These are phyloP conservation scores for Thripadectes ignobilis DNA, from an alignment of 2,797 vertebrate genomes.

Conservation along the genomic window DNA sequence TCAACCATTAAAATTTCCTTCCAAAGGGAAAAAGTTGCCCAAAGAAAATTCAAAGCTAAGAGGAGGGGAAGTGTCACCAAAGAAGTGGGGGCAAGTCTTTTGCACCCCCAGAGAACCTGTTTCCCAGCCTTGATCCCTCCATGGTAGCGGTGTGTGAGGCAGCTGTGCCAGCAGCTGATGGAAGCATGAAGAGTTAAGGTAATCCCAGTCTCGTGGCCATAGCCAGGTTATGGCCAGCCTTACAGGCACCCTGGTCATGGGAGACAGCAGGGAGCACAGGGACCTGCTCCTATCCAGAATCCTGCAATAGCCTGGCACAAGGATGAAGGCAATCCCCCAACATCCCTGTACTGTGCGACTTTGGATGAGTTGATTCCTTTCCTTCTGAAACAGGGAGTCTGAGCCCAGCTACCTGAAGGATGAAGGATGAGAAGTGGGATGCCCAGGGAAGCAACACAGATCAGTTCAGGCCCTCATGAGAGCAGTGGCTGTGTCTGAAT, in stretches of 20 bases:
- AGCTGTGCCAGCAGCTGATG: background rate
- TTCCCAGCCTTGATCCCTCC: background rate
- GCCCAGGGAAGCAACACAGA: background rate
- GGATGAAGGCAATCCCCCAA: background rate
- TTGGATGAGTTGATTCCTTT: background rate
- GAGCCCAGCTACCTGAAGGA: background rate
- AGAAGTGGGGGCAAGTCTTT: background rate
- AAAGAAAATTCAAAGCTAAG: background rate
- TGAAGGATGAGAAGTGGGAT: background rate
- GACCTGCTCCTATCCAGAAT: background rate
- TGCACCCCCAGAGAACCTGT: background rate
- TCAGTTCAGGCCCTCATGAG: background rate
- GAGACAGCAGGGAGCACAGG: background rate
- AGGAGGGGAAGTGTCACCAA: background rate
- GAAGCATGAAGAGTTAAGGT: background rate
- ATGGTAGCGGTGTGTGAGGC: background rate
- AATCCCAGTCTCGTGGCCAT: background rate
- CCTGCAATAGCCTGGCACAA: accelerated
- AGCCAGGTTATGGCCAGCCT: background rate
- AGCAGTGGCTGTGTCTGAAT: background rate
- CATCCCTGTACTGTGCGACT: accelerated
- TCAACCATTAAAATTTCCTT: background rate
- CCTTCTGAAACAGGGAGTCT: background rate
- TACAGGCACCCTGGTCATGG: background rate
- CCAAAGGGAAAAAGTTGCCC: background rate